phyloP scores from a whole-genome alignment of 2,113 vertebrate genomes.

The Poeciliopsis prolifica region DNA sequence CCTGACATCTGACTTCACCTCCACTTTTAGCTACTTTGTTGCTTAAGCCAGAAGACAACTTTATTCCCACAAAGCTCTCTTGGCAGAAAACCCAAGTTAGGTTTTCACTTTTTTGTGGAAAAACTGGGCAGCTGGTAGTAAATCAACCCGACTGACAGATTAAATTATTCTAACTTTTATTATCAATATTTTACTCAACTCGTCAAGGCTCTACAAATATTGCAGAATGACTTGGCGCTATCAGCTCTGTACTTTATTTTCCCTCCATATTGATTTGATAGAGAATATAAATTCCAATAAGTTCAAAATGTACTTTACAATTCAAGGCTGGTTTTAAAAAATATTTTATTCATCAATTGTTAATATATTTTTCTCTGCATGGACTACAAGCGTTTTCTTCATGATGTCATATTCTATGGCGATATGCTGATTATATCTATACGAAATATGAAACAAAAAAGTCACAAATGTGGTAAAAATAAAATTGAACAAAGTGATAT shows the following conservation, averaged over 20 bases:
- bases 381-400: too few relatives aligned
- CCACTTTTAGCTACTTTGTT: slow-evolving; percentile 20
- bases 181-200: neutral
- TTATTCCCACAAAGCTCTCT: slow-evolving; percentile 6
- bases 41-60: slow-evolving; percentile 5
- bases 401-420: too few relatives aligned
- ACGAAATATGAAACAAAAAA: too few relatives aligned
- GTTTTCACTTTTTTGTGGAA: slow-evolving; percentile 5
- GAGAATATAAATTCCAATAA: neutral
- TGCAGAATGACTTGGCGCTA: neutral
- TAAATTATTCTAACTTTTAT: neutral
- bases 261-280: neutral
- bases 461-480: too few relatives aligned
- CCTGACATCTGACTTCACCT: slow-evolving; percentile 41
- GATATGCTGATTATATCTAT: too few relatives aligned
- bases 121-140: neutral
- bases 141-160: neutral
- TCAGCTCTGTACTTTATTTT: neutral
- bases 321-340: neutral
- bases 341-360: too few relatives aligned
- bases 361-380: too few relatives aligned
- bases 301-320: neutral
- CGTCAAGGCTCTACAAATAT: neutral
- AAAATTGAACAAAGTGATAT: too few relatives aligned
- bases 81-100: neutral